Conservation (phyloP, 2,797 vertebrate genomes). For the Rhinichthys osculus region DNA sequence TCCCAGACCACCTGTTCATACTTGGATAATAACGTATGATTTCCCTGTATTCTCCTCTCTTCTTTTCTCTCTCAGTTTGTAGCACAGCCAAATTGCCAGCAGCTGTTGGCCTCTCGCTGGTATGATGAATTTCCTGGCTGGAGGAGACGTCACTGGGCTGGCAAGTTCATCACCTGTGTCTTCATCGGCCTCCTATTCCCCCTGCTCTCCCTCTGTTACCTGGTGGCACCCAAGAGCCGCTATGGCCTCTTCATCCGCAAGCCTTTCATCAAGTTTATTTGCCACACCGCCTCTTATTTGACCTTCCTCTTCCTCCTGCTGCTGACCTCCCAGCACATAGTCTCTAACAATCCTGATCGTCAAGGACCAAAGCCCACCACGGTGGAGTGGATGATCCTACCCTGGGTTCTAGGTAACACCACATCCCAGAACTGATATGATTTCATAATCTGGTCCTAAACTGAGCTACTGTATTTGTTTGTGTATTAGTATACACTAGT, state of each 20-base stretch:
- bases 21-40: neutral
- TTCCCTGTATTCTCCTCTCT: slow-evolving; percentile 6
- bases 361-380: slow-evolving; percentile 90
- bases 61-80: slow-evolving; percentile 84
- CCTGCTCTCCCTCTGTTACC: slow-evolving; percentile 90
- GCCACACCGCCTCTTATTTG: slow-evolving; percentile 97
- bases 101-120: slow-evolving; percentile 96
- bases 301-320: slow-evolving; percentile 96
- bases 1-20: slow-evolving; percentile 16
- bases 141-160: slow-evolving; percentile 95
- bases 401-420: slow-evolving; percentile 97
- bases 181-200: slow-evolving; percentile 95
- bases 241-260: slow-evolving; percentile 94
- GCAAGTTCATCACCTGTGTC: slow-evolving; percentile 91
- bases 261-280: slow-evolving; percentile 99
- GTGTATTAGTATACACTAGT: neutral
- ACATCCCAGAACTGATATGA: neutral
- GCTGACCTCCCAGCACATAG: slow-evolving; percentile 93
- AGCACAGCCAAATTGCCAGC: slow-evolving; percentile 98
- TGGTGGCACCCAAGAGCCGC: slow-evolving; percentile 92
- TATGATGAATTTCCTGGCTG: slow-evolving; percentile 96
- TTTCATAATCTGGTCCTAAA: neutral
- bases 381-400: slow-evolving; percentile 99
- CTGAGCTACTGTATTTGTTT: neutral
- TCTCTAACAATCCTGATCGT: slow-evolving; percentile 75